Percentiles rank a stretch among this genome's conserved stretches.
Conservation (phyloP, 2,888 invertebrate genomes). For the Limenitis camilla region DNA sequence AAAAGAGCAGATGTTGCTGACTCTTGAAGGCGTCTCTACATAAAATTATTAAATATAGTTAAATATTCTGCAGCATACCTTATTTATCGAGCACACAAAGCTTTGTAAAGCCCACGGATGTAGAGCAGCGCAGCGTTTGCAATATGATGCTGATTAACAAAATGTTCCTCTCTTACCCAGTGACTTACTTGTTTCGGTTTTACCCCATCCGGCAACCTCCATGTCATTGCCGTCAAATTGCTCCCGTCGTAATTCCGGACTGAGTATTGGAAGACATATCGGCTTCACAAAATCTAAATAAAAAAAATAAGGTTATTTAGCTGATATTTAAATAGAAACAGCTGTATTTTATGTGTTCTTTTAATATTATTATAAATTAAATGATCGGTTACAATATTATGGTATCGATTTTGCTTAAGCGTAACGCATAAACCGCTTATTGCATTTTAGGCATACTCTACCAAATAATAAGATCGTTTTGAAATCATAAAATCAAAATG, state of each 20-base stretch:
- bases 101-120: background rate
- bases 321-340: no score
- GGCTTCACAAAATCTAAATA: conserved; percentile 65
- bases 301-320: background rate
- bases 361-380: background rate
- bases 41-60: no score
- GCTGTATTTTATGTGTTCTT: no score
- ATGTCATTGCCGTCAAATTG: conserved; percentile 64
- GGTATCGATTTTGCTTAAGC: no score
- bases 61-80: background rate
- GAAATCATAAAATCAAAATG: no score
- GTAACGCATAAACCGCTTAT: no score
- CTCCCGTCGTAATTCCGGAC: conserved; percentile 35
- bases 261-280: conserved; percentile 68
- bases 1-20: no score
- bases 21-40: no score
- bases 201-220: conserved; percentile 85
- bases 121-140: background rate
- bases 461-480: no score
- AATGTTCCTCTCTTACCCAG: background rate
- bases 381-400: background rate
- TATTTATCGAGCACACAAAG: background rate
- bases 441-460: no score
- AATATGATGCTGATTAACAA: background rate
- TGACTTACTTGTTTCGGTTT: conserved; percentile 74